These are phyloP conservation scores for zebrafish (Danio rerio) DNA, from an alignment of 2,113 vertebrate genomes.

Conservation along the genomic window GRCz12tu NC_133189.1:39860001-39860500, in stretches of 20 bases:
- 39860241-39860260: constrained; percentile 22
- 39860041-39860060: no score
- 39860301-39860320: constrained; percentile 25
- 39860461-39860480: constrained; percentile 69
- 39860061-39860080: background rate
- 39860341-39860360: constrained; percentile 76
- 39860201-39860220: constrained; percentile 46
- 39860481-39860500: constrained; percentile 64
- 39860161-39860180: constrained; percentile 27
- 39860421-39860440: constrained; percentile 59
- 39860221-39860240: constrained; percentile 45
- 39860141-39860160: background rate
- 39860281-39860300: constrained; percentile 40
- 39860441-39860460: constrained; percentile 67
- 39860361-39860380: constrained; percentile 74
- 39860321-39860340: constrained; percentile 67
- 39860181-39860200: constrained; percentile 34
- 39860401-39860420: constrained; percentile 63
- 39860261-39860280: constrained; percentile 45
- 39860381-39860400: constrained; percentile 66
- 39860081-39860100: constrained; percentile 7
- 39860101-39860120: background rate
- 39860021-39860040: no score
- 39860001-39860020: no score
- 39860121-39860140: background rate